These are phyloP conservation scores for Standfussiana lucernea DNA, from an alignment of 2,888 invertebrate genomes.

Conservation along the genomic window DNA sequence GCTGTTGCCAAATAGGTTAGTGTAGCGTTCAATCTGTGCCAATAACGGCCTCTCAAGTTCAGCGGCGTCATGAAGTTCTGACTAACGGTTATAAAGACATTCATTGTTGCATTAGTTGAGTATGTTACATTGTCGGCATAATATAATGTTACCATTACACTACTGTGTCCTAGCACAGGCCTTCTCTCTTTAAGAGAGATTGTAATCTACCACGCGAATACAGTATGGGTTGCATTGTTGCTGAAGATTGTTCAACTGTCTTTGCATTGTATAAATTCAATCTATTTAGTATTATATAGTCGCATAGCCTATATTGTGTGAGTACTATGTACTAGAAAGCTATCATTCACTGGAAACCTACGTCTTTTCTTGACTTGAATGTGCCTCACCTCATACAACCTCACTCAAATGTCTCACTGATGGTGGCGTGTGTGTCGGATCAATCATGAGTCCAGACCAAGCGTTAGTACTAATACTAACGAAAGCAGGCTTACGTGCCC, in stretches of 20 bases:
- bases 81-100: background rate
- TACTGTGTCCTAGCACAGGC: background rate
- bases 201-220: background rate
- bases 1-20: background rate
- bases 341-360: too few relatives aligned
- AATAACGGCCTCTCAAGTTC: background rate
- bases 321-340: too few relatives aligned
- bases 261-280: too few relatives aligned
- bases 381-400: too few relatives aligned
- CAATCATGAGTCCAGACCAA: too few relatives aligned
- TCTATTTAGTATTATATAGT: too few relatives aligned
- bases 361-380: too few relatives aligned
- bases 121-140: background rate
- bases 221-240: background rate
- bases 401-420: too few relatives aligned
- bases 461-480: background rate
- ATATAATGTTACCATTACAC: background rate
- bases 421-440: too few relatives aligned
- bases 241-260: too few relatives aligned
- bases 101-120: background rate
- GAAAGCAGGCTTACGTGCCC: background rate
- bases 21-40: conserved; percentile 1
- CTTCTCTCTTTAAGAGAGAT: background rate
- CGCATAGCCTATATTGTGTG: too few relatives aligned
- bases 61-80: background rate